phyloP scores from a whole-genome alignment of 37 sponge, comb jelly and placozoan species.

The Diacarnus erythraeanus region DNA sequence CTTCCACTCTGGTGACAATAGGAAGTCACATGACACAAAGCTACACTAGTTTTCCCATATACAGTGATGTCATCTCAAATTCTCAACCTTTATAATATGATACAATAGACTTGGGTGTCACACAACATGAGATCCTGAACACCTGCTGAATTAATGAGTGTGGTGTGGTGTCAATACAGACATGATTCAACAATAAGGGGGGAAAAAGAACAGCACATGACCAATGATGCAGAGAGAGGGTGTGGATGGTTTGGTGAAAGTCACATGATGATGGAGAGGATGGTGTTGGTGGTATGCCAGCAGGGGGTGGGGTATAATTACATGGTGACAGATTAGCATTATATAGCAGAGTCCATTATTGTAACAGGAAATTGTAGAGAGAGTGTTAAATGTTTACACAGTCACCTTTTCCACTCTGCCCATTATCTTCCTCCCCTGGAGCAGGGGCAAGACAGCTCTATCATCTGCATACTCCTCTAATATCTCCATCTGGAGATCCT shows the following conservation, averaged over 20 bases:
- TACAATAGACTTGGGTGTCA: too few relatives aligned
- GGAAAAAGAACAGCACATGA: not conserved
- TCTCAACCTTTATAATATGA: too few relatives aligned
- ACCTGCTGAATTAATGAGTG: not conserved
- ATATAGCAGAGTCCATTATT: too few relatives aligned
- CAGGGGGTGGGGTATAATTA: not conserved
- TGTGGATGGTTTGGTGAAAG: not conserved
- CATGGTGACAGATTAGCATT: too few relatives aligned
- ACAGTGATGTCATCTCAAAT: too few relatives aligned
- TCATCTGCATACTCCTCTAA: slow-evolving; percentile 56
- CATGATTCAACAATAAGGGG: not conserved
- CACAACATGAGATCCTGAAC: too few relatives aligned
- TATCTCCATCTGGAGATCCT: slow-evolving; percentile 25
- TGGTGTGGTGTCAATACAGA: too few relatives aligned
- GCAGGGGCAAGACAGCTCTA: slow-evolving; percentile 9
- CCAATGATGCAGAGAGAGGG: not conserved
- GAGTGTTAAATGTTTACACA: not conserved
- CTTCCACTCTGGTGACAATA: too few relatives aligned
- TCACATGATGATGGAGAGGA: not conserved
- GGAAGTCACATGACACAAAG: too few relatives aligned
- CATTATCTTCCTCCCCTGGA: slow-evolving; percentile 32
- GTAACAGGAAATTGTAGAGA: not conserved
- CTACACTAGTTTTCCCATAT: too few relatives aligned
- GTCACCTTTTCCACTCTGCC: slow-evolving; percentile 44
- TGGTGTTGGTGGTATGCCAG: not conserved